Conservation (phyloP, 2,113 vertebrate genomes). For the Tyrannus savana region DNA sequence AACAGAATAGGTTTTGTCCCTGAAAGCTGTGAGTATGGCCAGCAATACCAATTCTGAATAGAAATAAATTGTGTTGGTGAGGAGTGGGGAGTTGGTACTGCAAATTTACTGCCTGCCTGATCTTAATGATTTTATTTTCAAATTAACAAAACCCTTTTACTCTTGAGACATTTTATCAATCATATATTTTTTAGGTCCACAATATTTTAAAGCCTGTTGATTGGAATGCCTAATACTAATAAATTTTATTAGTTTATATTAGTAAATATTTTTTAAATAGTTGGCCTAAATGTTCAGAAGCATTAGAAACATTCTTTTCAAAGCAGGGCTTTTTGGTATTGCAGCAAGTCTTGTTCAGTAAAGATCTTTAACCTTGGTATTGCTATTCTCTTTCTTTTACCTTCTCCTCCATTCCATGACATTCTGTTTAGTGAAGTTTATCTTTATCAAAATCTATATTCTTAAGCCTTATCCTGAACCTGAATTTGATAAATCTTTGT, state of each 20-base stretch:
- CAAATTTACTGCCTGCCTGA: background rate
- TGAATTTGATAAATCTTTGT: background rate
- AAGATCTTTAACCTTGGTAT: background rate
- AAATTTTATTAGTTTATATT: background rate
- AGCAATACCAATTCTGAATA: background rate
- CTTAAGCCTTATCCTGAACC: background rate
- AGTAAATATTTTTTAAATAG: background rate
- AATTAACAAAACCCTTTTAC: background rate
- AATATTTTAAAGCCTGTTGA: background rate
- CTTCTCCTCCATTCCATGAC: background rate
- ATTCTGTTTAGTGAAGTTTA: background rate
- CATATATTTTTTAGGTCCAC: background rate
- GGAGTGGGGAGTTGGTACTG: background rate
- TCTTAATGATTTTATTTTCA: background rate
- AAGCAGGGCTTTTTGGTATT: background rate
- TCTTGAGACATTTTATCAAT: background rate
- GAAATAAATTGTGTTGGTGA: background rate
- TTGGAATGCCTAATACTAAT: background rate
- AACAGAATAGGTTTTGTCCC: slow-evolving; percentile 32
- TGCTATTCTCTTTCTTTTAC: background rate
- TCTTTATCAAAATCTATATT: background rate
- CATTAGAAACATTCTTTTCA: background rate
- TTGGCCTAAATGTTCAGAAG: background rate
- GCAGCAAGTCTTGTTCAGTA: background rate
- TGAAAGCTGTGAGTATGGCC: background rate